phyloP scores from a whole-genome alignment of 2,797 vertebrate species.

The Melanotaenia nigrans region DNA sequence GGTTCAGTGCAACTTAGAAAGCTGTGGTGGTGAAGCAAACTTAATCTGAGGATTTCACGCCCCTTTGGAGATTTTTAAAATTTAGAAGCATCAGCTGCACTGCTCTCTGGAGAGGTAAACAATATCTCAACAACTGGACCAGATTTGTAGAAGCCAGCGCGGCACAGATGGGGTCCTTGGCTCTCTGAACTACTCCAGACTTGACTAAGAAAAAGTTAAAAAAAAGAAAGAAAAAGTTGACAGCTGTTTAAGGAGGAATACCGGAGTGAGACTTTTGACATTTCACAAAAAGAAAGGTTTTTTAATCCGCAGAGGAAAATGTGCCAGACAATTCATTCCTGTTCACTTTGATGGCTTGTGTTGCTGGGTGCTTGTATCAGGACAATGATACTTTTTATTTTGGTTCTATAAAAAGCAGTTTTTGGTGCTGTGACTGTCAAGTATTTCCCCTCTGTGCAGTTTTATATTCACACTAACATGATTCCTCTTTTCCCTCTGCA shows the following conservation, averaged over 20 bases:
- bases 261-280: slow-evolving; percentile 22
- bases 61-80: slow-evolving; percentile 63
- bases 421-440: slow-evolving; percentile 47
- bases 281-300: slow-evolving; percentile 35
- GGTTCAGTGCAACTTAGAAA: slow-evolving; percentile 49
- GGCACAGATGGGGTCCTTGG: slow-evolving; percentile 69
- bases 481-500: slow-evolving; percentile 59
- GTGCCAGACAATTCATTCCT: slow-evolving; percentile 33
- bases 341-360: slow-evolving; percentile 53
- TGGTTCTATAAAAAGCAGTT: slow-evolving; percentile 33
- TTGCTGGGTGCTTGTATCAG: slow-evolving; percentile 37
- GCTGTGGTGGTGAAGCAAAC: slow-evolving; percentile 62
- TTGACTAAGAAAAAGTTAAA: slow-evolving; percentile 35
- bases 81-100: slow-evolving; percentile 75
- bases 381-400: slow-evolving; percentile 52
- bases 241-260: slow-evolving; percentile 42
- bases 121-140: slow-evolving; percentile 57
- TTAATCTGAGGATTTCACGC: slow-evolving; percentile 68
- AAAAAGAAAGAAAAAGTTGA: slow-evolving; percentile 17
- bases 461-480: slow-evolving; percentile 52
- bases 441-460: slow-evolving; percentile 43
- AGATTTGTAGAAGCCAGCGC: slow-evolving; percentile 28
- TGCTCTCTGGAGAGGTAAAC: slow-evolving; percentile 57
- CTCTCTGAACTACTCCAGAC: slow-evolving; percentile 50
- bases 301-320: slow-evolving; percentile 47